phyloP scores from a whole-genome alignment of 64 coral and sea anemone genomes.

The Acropora yongei region DNA sequence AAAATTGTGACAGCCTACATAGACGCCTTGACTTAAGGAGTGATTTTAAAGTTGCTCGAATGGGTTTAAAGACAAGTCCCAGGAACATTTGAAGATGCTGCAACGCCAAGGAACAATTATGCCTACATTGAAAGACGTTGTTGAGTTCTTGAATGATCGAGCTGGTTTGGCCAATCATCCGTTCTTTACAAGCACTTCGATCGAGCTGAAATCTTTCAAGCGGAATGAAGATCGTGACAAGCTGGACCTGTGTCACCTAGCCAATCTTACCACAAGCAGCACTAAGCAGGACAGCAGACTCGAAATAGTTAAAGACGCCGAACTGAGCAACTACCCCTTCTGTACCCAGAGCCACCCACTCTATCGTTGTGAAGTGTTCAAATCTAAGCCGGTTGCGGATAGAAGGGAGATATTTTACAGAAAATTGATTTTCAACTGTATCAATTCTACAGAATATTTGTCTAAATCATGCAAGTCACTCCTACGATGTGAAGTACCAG shows the following conservation, averaged over 20 bases:
- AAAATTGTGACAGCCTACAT: conserved; percentile 44
- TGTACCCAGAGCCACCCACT: conserved; percentile 14
- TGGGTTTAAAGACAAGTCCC: no score
- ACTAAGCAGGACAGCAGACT: background rate
- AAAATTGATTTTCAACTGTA: conserved; percentile 31
- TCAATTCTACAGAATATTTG: conserved; percentile 47
- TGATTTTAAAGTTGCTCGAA: background rate
- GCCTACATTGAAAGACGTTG: no score
- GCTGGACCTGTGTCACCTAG: background rate
- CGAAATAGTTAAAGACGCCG: background rate
- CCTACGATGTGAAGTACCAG: conserved; percentile 4
- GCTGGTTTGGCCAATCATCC: no score
- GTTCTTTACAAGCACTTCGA: no score
- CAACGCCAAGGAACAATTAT: no score
- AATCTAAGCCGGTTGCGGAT: conserved; percentile 21
- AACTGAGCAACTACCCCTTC: background rate
- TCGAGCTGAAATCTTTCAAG: no score
- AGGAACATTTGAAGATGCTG: no score
- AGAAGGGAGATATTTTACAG: conserved; percentile 25
- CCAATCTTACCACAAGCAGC: background rate
- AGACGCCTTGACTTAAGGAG: conserved; percentile 36
- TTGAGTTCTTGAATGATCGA: no score
- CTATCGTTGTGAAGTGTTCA: conserved; percentile 34
- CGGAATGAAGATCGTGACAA: no score
- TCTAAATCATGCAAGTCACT: conserved; percentile 36